Evolutionary conservation across 2,113 vertebrate species (phyloP).

Genomic region (Cyprinodon variegatus): DNA sequence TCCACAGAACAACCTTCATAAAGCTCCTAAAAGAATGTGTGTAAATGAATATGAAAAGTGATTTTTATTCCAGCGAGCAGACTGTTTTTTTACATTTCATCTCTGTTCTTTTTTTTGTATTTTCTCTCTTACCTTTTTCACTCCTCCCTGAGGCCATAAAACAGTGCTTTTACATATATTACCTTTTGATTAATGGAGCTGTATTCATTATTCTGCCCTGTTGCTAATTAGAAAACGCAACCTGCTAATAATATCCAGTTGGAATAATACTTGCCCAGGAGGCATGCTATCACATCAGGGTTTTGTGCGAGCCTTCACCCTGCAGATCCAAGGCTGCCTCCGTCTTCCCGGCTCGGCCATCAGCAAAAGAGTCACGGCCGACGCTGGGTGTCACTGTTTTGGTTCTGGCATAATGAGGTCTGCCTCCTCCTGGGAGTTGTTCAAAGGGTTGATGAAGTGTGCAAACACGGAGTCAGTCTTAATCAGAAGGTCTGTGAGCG

Average conservation of each 20-base stretch:
- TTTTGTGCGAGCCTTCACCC: conserved; percentile 57
- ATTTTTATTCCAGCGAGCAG: conserved; percentile 58
- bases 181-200: conserved; percentile 87
- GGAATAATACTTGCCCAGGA: conserved; percentile 84
- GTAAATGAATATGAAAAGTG: conserved; percentile 76
- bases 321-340: conserved; percentile 48
- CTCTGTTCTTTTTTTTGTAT: conserved; percentile 64
- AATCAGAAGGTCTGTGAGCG: conserved; percentile 60
- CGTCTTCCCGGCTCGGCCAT: conserved; percentile 52
- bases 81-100: conserved; percentile 74
- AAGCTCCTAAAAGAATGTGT: conserved; percentile 75
- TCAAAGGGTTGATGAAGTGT: conserved; percentile 69
- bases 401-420: conserved; percentile 71
- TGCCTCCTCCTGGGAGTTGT: conserved; percentile 68
- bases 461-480: conserved; percentile 66
- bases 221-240: conserved; percentile 85
- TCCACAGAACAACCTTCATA: conserved; percentile 61
- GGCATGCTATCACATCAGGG: conserved; percentile 77
- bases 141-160: conserved; percentile 80
- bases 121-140: conserved; percentile 77
- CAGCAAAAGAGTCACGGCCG: conserved; percentile 73
- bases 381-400: conserved; percentile 68
- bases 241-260: conserved; percentile 83
- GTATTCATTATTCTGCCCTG: conserved; percentile 86
- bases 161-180: conserved; percentile 86